Evolutionary conservation across 2,888 invertebrate species (phyloP).

Genomic region (Drosophila longiperda): DNA sequence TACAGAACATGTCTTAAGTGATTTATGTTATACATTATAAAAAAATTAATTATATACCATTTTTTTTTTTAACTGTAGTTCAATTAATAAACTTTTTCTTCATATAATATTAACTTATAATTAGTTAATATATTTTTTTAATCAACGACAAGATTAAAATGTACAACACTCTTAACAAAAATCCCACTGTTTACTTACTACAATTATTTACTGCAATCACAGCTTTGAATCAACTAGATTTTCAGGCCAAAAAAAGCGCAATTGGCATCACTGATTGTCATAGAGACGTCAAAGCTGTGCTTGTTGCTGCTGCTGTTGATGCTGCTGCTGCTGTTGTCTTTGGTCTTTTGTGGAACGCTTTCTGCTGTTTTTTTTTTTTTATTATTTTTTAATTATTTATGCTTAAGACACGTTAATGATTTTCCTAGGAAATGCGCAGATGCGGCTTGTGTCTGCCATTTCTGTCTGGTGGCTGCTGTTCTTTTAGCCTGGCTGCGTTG

Average conservation of each 20-base stretch:
- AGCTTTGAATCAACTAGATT: not conserved
- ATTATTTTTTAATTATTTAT: slow-evolving; percentile 73
- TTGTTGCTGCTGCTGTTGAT: slow-evolving; percentile 12
- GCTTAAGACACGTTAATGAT: slow-evolving; percentile 78
- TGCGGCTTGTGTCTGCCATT: slow-evolving; percentile 4
- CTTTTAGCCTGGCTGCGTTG: not conserved
- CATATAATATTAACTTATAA: not conserved
- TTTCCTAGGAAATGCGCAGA: slow-evolving; percentile 64
- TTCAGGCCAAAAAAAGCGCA: not conserved
- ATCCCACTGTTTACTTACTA: not conserved
- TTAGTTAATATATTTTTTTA: not conserved
- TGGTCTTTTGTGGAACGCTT: slow-evolving; percentile 38
- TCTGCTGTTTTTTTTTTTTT: slow-evolving; percentile 57
- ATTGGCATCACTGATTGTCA: slow-evolving; percentile 14
- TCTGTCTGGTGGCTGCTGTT: slow-evolving; percentile 6
- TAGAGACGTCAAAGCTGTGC: slow-evolving; percentile 26
- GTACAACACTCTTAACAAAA: not conserved
- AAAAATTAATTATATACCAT: too few relatives aligned
- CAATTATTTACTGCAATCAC: too few relatives aligned
- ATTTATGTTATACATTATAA: too few relatives aligned
- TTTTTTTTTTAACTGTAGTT: not conserved
- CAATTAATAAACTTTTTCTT: not conserved
- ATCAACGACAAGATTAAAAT: not conserved
- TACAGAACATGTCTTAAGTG: not conserved
- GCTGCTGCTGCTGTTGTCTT: slow-evolving; percentile 22